Evolutionary conservation across 2,113 vertebrate species (phyloP).

Genomic region (Cyprinodon brontotheroides): DNA sequence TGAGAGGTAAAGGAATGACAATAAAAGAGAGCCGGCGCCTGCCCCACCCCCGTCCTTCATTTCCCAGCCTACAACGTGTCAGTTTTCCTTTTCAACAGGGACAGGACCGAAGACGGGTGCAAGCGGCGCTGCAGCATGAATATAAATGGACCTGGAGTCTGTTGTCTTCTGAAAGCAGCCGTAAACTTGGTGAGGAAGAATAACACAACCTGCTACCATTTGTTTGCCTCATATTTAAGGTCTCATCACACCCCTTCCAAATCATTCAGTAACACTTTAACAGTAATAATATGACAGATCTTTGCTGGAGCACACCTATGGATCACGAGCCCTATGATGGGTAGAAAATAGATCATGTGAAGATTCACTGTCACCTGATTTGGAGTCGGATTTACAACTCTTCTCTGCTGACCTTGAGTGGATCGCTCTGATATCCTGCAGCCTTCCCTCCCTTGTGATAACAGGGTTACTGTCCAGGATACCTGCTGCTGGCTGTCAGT

Average conservation of each 20-base stretch:
- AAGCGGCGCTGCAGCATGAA: slow-evolving; percentile 56
- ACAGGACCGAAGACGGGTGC: slow-evolving; percentile 56
- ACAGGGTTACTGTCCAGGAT: slow-evolving; percentile 42
- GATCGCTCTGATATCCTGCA: slow-evolving; percentile 41
- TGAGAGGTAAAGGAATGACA: slow-evolving; percentile 53
- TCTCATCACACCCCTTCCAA: slow-evolving; percentile 32
- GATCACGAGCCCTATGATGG: slow-evolving; percentile 25
- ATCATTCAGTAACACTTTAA: background rate
- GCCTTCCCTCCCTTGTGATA: slow-evolving; percentile 25
- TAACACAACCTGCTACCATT: slow-evolving; percentile 18
- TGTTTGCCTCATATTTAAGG: slow-evolving; percentile 21
- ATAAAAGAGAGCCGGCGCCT: slow-evolving; percentile 19
- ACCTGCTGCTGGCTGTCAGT: slow-evolving; percentile 42
- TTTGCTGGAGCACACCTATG: background rate
- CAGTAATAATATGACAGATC: background rate
- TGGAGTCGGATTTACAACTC: slow-evolving; percentile 42
- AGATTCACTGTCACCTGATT: slow-evolving; percentile 24
- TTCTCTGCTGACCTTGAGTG: slow-evolving; percentile 64
- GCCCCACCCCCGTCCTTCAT: background rate
- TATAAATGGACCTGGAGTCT: slow-evolving; percentile 59
- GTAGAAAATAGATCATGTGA: slow-evolving; percentile 33
- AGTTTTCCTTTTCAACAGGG: slow-evolving; percentile 66
- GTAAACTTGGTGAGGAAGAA: slow-evolving; percentile 43
- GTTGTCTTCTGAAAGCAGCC: slow-evolving; percentile 50
- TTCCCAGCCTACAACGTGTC: slow-evolving; percentile 35